Evolutionary conservation across 2,888 invertebrate species (phyloP).

Genomic region (Petrolisthes manimaculis): DNA sequence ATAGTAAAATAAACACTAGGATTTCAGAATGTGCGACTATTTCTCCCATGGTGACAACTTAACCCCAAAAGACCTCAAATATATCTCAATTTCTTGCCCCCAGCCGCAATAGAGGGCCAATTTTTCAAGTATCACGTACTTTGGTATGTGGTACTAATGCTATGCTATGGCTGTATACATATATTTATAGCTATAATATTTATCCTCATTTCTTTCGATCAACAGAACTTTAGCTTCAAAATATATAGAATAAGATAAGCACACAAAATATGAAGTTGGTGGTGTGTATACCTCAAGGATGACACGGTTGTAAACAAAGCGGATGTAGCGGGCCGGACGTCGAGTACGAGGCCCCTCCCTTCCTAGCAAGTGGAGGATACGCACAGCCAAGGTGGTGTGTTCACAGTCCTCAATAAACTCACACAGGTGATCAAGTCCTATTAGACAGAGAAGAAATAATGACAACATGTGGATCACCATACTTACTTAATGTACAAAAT

Average conservation of each 20-base stretch:
- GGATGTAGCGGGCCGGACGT: constrained; percentile 84
- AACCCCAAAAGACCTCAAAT: too few relatives aligned
- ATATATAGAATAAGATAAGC: background rate
- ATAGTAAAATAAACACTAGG: too few relatives aligned
- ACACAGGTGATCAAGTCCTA: constrained; percentile 90
- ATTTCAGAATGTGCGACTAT: too few relatives aligned
- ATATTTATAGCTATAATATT: background rate
- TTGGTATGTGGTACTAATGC: too few relatives aligned
- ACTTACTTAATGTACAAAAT: too few relatives aligned
- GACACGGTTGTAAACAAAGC: constrained; percentile 81
- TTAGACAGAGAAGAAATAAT: too few relatives aligned
- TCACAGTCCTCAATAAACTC: constrained; percentile 99
- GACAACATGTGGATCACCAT: too few relatives aligned
- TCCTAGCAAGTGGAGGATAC: constrained; percentile 94
- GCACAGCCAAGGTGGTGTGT: constrained; percentile 94
- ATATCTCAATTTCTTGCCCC: too few relatives aligned
- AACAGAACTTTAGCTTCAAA: background rate
- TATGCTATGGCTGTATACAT: background rate
- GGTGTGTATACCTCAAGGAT: constrained; percentile 81
- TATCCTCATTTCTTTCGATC: background rate
- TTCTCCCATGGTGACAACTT: too few relatives aligned
- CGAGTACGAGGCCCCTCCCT: constrained; percentile 96
- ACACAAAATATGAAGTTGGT: background rate
- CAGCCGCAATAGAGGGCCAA: too few relatives aligned
- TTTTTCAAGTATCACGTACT: too few relatives aligned